These are phyloP conservation scores for Habroteleia sp. DNA, from an alignment of 2,888 invertebrate genomes.

Conservation along the genomic window DNA sequence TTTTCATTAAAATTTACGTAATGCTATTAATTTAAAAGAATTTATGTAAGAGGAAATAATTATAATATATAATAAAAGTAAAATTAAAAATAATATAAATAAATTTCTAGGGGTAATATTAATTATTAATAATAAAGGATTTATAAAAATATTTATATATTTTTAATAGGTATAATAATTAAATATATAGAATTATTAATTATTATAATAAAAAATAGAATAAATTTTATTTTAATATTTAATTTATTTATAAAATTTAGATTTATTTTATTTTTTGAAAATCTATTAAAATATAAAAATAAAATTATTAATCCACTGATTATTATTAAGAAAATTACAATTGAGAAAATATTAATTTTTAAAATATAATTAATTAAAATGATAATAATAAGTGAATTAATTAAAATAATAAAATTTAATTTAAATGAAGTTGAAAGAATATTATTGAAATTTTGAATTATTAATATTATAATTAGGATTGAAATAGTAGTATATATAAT, in stretches of 20 bases:
- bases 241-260: constrained; percentile 56
- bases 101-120: too few species aligned
- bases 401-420: constrained; percentile 78
- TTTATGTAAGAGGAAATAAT: constrained; percentile 83
- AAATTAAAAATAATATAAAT: too few species aligned
- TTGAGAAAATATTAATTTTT: constrained; percentile 83
- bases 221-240: constrained; percentile 34
- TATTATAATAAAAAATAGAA: neutral
- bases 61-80: constrained; percentile 84
- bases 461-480: neutral
- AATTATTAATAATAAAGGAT: too few species aligned
- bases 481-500: neutral
- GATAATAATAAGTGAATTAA: constrained; percentile 82
- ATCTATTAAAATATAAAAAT: constrained; percentile 85
- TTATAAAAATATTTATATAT: too few species aligned
- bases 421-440: constrained; percentile 21
- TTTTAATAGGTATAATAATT: too few species aligned
- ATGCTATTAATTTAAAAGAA: constrained; percentile 82
- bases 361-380: constrained; percentile 81
- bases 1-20: constrained; percentile 77
- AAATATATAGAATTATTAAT: too few species aligned
- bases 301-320: constrained; percentile 85
- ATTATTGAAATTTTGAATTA: neutral
- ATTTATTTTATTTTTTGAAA: too few species aligned
- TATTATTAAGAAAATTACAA: constrained; percentile 85